Percentiles rank a stretch among this genome's conserved stretches.
Conservation (phyloP, 2,113 vertebrate species). For the Myotis davidii region DNA sequence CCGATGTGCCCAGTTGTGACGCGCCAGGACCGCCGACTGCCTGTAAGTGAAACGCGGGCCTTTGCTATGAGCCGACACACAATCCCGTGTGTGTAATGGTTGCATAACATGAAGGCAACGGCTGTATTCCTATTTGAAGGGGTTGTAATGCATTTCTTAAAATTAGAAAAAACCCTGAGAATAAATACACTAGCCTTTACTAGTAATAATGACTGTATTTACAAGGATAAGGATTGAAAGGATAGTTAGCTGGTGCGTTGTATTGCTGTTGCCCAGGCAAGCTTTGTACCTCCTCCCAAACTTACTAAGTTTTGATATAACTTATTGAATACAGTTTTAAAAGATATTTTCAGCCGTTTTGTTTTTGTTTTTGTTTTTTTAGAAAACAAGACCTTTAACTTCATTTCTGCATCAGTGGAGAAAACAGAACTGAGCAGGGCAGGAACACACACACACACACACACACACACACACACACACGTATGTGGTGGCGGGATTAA, state of each 20-base stretch:
- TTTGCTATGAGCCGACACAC: background rate
- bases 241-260: background rate
- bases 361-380: background rate
- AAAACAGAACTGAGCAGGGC: background rate
- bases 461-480: background rate
- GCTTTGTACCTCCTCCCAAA: no score
- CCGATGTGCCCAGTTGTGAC: background rate
- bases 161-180: background rate
- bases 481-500: background rate
- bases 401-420: background rate
- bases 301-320: background rate
- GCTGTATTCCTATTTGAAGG: background rate
- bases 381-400: background rate
- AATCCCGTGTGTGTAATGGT: no score
- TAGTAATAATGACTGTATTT: background rate
- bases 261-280: background rate
- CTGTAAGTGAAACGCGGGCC: slow-evolving; percentile 82
- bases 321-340: background rate
- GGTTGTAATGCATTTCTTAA: background rate
- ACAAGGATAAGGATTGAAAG: background rate
- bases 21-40: slow-evolving; percentile 14
- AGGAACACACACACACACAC: background rate
- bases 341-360: background rate
- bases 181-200: background rate
- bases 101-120: background rate